Evolutionary conservation across 2,888 invertebrate species (phyloP).

Genomic region (Apamea epomidion): DNA sequence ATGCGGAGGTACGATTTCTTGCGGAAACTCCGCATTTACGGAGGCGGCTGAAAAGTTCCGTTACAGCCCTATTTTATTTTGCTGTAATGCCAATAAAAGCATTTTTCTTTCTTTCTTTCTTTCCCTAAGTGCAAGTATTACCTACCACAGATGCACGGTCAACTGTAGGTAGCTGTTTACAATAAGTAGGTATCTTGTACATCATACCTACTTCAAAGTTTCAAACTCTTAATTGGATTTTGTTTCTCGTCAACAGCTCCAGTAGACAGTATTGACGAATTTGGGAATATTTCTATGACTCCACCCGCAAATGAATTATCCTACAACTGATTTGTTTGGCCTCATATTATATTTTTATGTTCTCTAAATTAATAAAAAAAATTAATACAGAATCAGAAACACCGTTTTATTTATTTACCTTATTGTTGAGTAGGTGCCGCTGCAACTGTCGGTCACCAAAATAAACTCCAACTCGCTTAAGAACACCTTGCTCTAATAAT

Average conservation of each 20-base stretch:
- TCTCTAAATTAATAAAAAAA: slow-evolving; percentile 19
- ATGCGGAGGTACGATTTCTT: not conserved
- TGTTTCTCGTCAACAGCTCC: slow-evolving; percentile 29
- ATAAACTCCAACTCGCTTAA: not conserved
- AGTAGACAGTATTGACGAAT: slow-evolving; percentile 3
- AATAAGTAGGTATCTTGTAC: not conserved
- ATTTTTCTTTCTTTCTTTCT: too few species aligned
- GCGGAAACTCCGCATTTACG: too few species aligned
- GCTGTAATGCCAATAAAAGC: too few species aligned
- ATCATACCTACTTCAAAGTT: not conserved
- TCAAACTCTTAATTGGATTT: not conserved
- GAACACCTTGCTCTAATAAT: not conserved
- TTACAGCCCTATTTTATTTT: too few species aligned
- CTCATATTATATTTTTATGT: not conserved
- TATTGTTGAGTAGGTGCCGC: not conserved
- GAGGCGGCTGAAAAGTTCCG: too few species aligned
- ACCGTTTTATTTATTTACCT: slow-evolving; percentile 6
- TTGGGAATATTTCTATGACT: slow-evolving; percentile 54
- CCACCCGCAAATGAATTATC: slow-evolving; percentile 62
- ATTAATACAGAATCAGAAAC: not conserved
- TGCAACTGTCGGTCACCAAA: not conserved
- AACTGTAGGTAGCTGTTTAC: not conserved
- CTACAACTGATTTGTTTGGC: slow-evolving; percentile 13
- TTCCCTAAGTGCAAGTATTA: not conserved
- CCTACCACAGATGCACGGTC: not conserved